phyloP scores from a whole-genome alignment of 2,113 vertebrate genomes.

The Eulemur rufifrons region DNA sequence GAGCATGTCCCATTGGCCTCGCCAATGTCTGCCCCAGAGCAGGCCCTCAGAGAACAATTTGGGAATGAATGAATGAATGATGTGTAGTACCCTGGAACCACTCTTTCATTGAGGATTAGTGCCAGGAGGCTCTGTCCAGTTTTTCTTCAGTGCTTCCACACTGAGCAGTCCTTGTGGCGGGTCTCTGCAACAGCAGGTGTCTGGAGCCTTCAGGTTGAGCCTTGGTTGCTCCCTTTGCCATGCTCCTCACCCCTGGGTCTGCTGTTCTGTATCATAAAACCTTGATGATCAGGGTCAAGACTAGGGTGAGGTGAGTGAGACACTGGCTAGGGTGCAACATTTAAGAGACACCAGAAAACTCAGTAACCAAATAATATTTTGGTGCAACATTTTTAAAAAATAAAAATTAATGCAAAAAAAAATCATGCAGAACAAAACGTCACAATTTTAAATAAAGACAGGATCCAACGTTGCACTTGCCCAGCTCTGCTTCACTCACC shows the following conservation, averaged over 20 bases:
- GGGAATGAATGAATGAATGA: neutral
- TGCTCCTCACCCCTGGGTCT: neutral
- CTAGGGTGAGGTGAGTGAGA: neutral
- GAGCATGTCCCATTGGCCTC: rapidly evolving
- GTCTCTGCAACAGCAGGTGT: too few species aligned
- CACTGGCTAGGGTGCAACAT: neutral
- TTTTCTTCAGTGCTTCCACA: neutral
- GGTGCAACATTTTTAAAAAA: neutral
- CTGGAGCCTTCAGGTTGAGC: neutral
- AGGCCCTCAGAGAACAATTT: neutral
- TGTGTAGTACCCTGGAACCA: neutral
- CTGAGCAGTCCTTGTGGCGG: too few species aligned
- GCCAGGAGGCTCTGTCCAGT: neutral
- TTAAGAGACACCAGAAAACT: neutral
- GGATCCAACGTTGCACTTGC: rapidly evolving
- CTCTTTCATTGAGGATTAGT: neutral
- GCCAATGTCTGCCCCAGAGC: neutral
- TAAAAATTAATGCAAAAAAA: neutral
- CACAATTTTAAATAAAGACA: neutral
- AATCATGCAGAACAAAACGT: neutral
- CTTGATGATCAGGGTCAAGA: neutral
- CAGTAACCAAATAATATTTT: neutral
- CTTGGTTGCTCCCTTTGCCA: neutral
- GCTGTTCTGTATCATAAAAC: neutral
- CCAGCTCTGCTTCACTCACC: rapidly evolving